A percentile compares a stretch with the other conserved stretches of the same genome.
phyloP scores from a whole-genome alignment of 2,797 vertebrate species.

The Hephaestus fuliginosus region DNA sequence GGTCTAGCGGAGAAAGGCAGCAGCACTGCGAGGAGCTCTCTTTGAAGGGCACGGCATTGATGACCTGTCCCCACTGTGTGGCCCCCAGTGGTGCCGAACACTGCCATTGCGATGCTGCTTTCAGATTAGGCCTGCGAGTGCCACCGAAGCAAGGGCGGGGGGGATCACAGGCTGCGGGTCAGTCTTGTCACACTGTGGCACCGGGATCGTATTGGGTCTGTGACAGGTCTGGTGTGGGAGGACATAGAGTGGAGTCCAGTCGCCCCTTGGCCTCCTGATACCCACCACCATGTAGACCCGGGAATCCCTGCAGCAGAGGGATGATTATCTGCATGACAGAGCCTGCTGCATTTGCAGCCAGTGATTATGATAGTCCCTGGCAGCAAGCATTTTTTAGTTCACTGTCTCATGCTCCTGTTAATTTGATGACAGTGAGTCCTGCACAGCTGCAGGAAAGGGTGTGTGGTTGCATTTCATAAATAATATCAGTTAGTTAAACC shows the following conservation, averaged over 20 bases:
- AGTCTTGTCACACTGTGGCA: constrained; percentile 76
- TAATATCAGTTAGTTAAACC: constrained; percentile 80
- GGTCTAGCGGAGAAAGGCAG: constrained; percentile 70
- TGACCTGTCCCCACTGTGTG: constrained; percentile 81
- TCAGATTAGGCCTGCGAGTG: constrained; percentile 78
- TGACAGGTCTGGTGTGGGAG: constrained; percentile 77
- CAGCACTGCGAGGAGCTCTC: constrained; percentile 59
- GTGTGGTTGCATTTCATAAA: constrained; percentile 83
- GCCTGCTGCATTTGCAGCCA: constrained; percentile 74
- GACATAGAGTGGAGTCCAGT: constrained; percentile 70
- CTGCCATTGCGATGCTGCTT: constrained; percentile 70
- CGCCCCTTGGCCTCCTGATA: constrained; percentile 70
- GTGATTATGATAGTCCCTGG: constrained; percentile 84
- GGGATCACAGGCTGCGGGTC: constrained; percentile 74
- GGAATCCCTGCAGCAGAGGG: constrained; percentile 73
- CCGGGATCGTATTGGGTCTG: constrained; percentile 58
- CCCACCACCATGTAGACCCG: constrained; percentile 64
- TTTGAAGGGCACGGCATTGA: constrained; percentile 82
- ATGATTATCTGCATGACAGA: constrained; percentile 83
- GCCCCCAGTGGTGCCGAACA: constrained; percentile 73
- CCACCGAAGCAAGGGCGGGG: constrained; percentile 43
- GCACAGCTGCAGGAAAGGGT: constrained; percentile 75
- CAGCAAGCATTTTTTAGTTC: constrained; percentile 82
- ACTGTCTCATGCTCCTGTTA: constrained; percentile 84
- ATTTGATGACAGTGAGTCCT: constrained; percentile 82